These are phyloP conservation scores for Erynnis tages DNA, from an alignment of 2,888 invertebrate species.

Conservation along the genomic window DNA sequence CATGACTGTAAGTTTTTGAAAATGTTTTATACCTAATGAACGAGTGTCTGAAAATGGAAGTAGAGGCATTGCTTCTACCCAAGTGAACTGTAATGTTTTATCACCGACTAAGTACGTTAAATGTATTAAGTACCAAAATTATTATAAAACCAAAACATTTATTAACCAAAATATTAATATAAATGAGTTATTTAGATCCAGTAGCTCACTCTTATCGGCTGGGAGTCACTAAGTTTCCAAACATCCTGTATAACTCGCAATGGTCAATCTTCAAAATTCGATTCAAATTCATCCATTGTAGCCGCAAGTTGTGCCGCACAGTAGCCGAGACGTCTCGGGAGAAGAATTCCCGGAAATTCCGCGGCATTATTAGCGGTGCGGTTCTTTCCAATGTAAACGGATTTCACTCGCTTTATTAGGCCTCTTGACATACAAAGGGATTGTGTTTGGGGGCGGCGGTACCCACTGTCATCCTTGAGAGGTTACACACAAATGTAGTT, in stretches of 20 bases:
- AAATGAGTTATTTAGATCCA: too few relatives aligned
- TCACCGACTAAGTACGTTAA: too few relatives aligned
- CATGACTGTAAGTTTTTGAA: too few relatives aligned
- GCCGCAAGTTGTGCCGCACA: not conserved
- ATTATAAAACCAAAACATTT: too few relatives aligned
- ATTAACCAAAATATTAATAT: too few relatives aligned
- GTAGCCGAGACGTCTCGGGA: not conserved
- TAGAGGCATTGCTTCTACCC: too few relatives aligned
- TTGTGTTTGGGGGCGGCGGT: slow-evolving; percentile 54
- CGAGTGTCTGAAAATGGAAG: too few relatives aligned
- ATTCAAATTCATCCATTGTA: slow-evolving; percentile 15
- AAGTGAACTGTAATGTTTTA: too few relatives aligned
- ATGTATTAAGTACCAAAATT: too few relatives aligned
- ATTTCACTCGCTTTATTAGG: slow-evolving; percentile 38
- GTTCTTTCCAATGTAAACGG: slow-evolving; percentile 17
- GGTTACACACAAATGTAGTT: slow-evolving; percentile 4
- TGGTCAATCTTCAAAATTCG: slow-evolving; percentile 11
- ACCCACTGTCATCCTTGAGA: slow-evolving; percentile 35
- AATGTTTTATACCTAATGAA: too few relatives aligned
- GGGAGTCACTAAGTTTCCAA: too few relatives aligned
- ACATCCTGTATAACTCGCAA: slow-evolving; percentile 15
- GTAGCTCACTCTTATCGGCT: too few relatives aligned
- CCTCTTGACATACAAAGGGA: slow-evolving; percentile 26
- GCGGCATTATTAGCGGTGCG: slow-evolving; percentile 18
- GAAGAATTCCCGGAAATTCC: slow-evolving; percentile 11